Percentiles rank a stretch among this genome's conserved stretches.
Conservation (phyloP, 2,113 vertebrate genomes). For the Halcyon senegalensis region DNA sequence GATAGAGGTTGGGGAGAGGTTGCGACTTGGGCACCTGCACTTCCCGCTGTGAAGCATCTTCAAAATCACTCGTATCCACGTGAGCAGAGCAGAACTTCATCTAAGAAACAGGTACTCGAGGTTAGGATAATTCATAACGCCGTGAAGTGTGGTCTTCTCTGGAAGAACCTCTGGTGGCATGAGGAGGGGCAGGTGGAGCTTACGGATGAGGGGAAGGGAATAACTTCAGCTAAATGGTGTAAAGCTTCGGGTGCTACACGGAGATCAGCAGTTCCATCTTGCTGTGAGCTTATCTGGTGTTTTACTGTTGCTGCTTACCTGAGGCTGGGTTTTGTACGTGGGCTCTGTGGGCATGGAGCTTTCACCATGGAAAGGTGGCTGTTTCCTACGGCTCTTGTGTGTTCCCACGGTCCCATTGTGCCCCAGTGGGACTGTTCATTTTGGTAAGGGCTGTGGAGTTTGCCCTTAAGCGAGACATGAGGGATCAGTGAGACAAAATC, state of each 20-base stretch:
- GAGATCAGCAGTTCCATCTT: background rate
- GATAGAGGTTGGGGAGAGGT: no score
- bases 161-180: background rate
- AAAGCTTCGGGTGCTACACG: background rate
- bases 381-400: accelerated
- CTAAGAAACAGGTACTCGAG: background rate
- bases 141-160: background rate
- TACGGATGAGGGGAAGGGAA: background rate
- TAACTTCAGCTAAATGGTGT: background rate
- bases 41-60: background rate
- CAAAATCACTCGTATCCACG: accelerated
- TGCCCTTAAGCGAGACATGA: background rate
- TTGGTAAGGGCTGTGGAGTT: background rate
- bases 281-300: background rate
- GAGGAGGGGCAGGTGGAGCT: background rate
- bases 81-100: background rate
- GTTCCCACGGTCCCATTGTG: accelerated
- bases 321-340: accelerated
- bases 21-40: background rate
- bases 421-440: background rate
- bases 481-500: background rate
- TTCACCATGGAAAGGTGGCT: accelerated
- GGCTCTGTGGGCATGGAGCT: accelerated
- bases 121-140: background rate
- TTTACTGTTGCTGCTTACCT: background rate